A percentile compares a stretch with the other conserved stretches of the same genome.
These are phyloP conservation scores for Tamias sibiricus DNA, from an alignment of 2,113 vertebrate genomes.

Conservation along the genomic window DNA sequence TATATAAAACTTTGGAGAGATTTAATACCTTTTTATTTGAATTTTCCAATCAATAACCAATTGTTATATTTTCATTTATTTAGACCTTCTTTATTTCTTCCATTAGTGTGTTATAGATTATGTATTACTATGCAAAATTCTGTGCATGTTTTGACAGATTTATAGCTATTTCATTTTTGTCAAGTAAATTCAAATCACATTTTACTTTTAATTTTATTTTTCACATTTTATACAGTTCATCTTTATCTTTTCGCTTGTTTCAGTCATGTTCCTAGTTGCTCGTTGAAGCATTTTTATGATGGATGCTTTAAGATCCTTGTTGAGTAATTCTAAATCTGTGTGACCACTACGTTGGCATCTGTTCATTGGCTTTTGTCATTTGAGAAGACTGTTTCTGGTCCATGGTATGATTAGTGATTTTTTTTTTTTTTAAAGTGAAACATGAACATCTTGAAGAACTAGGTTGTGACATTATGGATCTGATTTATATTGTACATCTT, in stretches of 20 bases:
- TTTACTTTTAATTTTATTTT: conserved; percentile 23
- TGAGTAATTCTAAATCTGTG: not conserved
- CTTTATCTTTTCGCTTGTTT: not conserved
- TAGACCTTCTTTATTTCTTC: not conserved
- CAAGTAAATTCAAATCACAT: not conserved
- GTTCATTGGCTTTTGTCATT: conserved; percentile 8
- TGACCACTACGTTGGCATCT: not conserved
- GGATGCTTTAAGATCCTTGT: not conserved
- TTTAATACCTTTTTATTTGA: not conserved
- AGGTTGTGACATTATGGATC: not conserved
- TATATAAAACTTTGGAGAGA: not conserved
- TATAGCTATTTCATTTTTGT: not conserved
- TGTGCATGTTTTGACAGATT: not conserved
- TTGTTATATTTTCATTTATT: not conserved
- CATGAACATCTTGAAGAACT: not conserved
- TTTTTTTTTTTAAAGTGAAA: not conserved
- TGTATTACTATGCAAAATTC: not conserved
- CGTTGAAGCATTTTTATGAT: not conserved
- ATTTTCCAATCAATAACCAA: not conserved
- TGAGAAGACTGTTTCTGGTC: not conserved
- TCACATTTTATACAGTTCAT: not conserved
- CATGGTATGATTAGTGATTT: not conserved
- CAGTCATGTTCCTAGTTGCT: not conserved
- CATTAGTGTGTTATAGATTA: not conserved
- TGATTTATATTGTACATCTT: not conserved